Evolutionary conservation across 2,113 vertebrate species (phyloP), one percentile per base, ranked within the genome.

Genomic region (Chionodraco myersi): DNA sequence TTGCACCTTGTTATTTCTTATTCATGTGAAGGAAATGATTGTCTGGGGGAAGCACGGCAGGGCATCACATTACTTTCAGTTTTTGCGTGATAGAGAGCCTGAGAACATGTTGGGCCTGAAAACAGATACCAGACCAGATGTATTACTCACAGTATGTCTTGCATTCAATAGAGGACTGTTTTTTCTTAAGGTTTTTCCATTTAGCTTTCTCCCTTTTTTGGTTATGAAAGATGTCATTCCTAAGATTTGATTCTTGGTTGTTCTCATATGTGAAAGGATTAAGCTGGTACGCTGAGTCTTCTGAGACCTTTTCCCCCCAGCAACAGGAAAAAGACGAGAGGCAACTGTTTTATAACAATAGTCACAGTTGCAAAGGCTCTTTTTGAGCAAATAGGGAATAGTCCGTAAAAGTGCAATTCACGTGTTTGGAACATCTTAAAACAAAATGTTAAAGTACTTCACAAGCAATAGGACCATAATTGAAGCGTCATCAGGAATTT

Each of bases 261-360:
- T 83, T 85, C 74, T 85, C 48, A 41, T 68, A 65, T 77, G 51
- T 76, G 66, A 74, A 72, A 72, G 67, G 84, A 91, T 89, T 84
- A 88, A 86, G 70, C 64, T 60, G 26, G 48, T 52, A 14, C 54
- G 63, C 79, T 57, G 45, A 75, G 78, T 45, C 53, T 85, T 21
- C 21, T 21, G 21, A 21, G 80, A 86, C 66, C 79, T 67, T 75
- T 77, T 53, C 54, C 65, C 47, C 49, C 18, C 48, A 60, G 11
- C 21, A 60, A 48, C n/a, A 81, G 47, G 75, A 60, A 44, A 75
- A 84, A 85, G 75, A 52, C 44, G 6, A 60, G 41, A 30, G 13
- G 23, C 36, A 63, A 72, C 9, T 23, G 60, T 41, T 72, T 74
- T 79, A 68, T 36, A 47, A 16, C 52, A 72, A 53, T 60, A 66